These are phyloP conservation scores for Augiades crinisus DNA, from an alignment of 2,888 invertebrate genomes.

Conservation along the genomic window DNA sequence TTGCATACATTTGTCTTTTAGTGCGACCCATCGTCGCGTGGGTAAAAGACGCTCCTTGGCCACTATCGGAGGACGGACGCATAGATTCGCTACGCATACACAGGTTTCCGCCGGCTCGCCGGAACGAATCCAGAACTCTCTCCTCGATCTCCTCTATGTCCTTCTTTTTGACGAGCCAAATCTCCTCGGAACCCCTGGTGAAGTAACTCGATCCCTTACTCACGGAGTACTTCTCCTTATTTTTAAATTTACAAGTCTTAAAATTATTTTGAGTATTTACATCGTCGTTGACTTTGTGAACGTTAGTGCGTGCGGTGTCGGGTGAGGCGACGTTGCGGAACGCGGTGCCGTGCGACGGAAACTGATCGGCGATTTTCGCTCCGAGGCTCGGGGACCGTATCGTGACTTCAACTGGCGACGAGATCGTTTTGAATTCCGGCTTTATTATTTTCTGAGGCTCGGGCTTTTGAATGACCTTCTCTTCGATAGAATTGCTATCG, in stretches of 20 bases:
- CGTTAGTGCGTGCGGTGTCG: constrained; percentile 46
- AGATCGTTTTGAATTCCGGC: constrained; percentile 70
- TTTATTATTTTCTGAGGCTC: constrained; percentile 72
- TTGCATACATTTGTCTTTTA: constrained; percentile 56
- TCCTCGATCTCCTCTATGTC: constrained; percentile 76
- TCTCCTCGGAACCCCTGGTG: constrained; percentile 72
- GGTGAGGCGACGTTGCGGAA: constrained; percentile 72
- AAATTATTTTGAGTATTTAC: constrained; percentile 58
- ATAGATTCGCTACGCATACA: constrained; percentile 51
- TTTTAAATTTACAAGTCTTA: constrained; percentile 64
- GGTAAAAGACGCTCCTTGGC: constrained; percentile 47
- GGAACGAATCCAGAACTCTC: constrained; percentile 68
- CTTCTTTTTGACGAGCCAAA: constrained; percentile 77
- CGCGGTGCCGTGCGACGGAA: constrained; percentile 72
- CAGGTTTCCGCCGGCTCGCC: constrained; percentile 60
- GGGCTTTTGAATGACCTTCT: constrained; percentile 47
- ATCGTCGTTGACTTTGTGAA: constrained; percentile 52
- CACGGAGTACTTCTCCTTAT: constrained; percentile 64
- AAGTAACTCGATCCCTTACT: constrained; percentile 74
- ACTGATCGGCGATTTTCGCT: constrained; percentile 64
- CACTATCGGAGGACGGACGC: constrained; percentile 58
- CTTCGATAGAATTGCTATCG: constrained; percentile 46
- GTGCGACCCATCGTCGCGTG: constrained; percentile 58
- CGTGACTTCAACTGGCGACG: constrained; percentile 63
- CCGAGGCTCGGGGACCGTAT: constrained; percentile 72